Percentiles rank a stretch among this genome's conserved stretches.
phyloP scores from a whole-genome alignment of 1,140 invertebrate species.

The Zophobas atratus region DNA sequence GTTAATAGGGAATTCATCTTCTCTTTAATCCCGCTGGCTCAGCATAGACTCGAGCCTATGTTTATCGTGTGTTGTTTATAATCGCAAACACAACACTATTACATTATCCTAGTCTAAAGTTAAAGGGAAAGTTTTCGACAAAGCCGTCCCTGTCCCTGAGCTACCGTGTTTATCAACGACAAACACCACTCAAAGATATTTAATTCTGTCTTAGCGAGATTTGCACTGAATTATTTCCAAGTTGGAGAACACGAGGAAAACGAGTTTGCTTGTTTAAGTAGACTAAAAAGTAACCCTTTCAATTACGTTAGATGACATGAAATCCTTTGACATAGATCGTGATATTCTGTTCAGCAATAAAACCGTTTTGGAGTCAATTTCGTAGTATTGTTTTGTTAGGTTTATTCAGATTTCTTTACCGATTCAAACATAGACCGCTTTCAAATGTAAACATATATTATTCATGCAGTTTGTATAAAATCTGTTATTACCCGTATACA shows the following conservation, averaged over 20 bases:
- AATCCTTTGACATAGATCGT: constrained; percentile 7
- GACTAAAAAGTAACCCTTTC: constrained; percentile 26
- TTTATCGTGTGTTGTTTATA: neutral
- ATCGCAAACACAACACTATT: constrained; percentile 17
- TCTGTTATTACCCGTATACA: too few species aligned
- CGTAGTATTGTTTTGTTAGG: neutral
- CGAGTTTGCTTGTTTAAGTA: constrained; percentile 26
- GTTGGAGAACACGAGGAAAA: constrained; percentile 27
- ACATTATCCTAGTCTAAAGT: constrained; percentile 16
- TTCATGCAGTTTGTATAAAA: too few species aligned
- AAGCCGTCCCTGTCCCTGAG: constrained; percentile 16
- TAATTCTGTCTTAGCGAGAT: constrained; percentile 40
- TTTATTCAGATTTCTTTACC: neutral
- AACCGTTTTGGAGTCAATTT: neutral
- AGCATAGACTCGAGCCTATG: too few species aligned
- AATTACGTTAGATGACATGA: constrained; percentile 25
- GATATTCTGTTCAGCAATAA: constrained; percentile 6
- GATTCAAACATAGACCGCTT: too few species aligned
- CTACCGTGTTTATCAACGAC: constrained; percentile 31
- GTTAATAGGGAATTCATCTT: too few species aligned
- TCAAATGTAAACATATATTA: too few species aligned
- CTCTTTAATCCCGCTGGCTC: too few species aligned
- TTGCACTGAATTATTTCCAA: constrained; percentile 28
- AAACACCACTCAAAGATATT: constrained; percentile 42
- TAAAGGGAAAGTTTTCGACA: constrained; percentile 21